phyloP scores from a whole-genome alignment of 2,797 vertebrate genomes.

The Chloroceryle amazona region DNA sequence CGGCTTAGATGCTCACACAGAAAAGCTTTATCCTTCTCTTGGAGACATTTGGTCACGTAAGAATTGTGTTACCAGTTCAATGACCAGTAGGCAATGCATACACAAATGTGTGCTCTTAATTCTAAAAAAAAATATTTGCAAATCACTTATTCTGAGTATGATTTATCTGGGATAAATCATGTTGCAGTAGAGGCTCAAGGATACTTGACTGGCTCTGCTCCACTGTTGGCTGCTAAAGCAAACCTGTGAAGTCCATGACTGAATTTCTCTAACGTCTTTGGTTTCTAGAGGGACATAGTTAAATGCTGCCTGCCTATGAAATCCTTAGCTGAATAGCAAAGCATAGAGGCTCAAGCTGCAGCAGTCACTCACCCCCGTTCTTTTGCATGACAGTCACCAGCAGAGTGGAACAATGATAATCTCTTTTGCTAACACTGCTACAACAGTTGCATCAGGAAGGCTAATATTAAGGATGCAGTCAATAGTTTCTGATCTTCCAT shows the following conservation, averaged over 20 bases:
- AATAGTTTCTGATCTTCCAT: not conserved
- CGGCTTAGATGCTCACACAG: not conserved
- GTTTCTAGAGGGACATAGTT: constrained; percentile 25
- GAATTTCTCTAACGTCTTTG: not conserved
- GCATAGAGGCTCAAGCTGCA: not conserved
- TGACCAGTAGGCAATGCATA: not conserved
- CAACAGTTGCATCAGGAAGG: not conserved
- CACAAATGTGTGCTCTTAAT: not conserved
- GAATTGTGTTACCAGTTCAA: not conserved
- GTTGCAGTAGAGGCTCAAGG: constrained; percentile 16
- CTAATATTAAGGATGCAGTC: not conserved
- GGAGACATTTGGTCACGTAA: not conserved
- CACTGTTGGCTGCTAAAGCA: not conserved
- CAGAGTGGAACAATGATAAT: not conserved
- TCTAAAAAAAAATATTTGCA: not conserved
- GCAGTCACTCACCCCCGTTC: not conserved
- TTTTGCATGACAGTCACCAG: not conserved
- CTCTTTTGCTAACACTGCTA: not conserved
- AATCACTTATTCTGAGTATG: not conserved
- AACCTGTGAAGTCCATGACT: not conserved
- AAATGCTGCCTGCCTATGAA: constrained; percentile 10
- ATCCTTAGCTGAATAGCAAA: constrained; percentile 11
- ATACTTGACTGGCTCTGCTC: not conserved
- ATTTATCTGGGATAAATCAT: not conserved
- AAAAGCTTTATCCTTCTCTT: not conserved